Base-by-base conservation (phyloP, 37 sponge, comb jelly and placozoan species). In the Tethya wilhelma region DNA sequence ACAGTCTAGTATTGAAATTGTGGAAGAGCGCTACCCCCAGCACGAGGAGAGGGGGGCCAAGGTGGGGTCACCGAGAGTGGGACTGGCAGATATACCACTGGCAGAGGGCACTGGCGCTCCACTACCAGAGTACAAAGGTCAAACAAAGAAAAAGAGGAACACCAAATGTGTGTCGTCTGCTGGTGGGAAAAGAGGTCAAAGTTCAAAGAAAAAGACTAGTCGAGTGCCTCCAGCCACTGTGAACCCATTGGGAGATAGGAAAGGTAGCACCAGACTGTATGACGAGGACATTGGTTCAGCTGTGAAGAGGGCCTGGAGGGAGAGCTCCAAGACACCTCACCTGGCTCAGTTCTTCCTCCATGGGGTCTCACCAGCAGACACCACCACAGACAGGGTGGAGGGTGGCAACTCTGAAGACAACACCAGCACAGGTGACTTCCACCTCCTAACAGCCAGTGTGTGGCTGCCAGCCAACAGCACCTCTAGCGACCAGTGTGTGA, bases 311-410 rank as follows among this genome's bases (percentile, higher is more conserved):
- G 56, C 73, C 8, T 65, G 64, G 74, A 30, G 5, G 3, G 20
- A 45, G 0, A 40, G 69, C 56, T 22, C 44, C 11, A 67, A 19
- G n/a, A 33, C 14, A 1, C 23, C 28, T 6, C 49, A 64, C 4
- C 56, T 84, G 9, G 23, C 84, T 19, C 53, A 56, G 4, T 84
- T 84, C 33, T 84, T 84, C 59, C 69, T 84, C 14, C 69, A 49
- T 44, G 84, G 68, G 67, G 84, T 84, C 36, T 3, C 64, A 34
- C 66, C 74, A 6, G 1, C 17, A 33, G 38, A 22, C 2, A 66
- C 0, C 20, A 26, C 31, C 44, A 22, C 37, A 2, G 73, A n/a
- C 41, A 43, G 2, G 9, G 12, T 2, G 19, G 32, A 45, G 58
- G 7, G 55, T 30, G 59, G 8, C 11, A 38, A 14, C 38, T 28